Evolutionary conservation across 2,797 vertebrate species (phyloP), one percentile per base, ranked within the genome.

Genomic region (Acanthopagrus latus): DNA sequence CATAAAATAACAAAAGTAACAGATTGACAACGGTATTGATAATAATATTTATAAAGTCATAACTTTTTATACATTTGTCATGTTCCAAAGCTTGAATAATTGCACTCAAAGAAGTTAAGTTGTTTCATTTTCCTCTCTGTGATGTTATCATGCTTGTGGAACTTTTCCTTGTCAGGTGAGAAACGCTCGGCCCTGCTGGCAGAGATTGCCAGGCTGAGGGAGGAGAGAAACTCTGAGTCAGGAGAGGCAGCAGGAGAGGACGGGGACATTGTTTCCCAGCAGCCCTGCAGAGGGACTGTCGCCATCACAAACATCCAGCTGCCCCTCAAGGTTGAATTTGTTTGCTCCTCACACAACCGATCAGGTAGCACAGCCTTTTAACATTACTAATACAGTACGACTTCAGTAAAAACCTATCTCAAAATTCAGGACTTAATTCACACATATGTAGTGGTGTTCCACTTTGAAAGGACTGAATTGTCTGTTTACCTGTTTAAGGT

Each of bases 301-400:
- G 57, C 60, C 81, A 95, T 96, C 89, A 88, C 89, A 21, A 88
- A 93, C 68, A 94, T 96, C 74, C 95, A 93, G 86, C 93, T 96
- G 67, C 96, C 96, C 21, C 95, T 96, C 6, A 96, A 96, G 78
- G 93, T 95, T 78, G 95, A 96, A 57, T 96, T 95, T 82, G 93
- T 96, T 64, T 96, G 95, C 85, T 94, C 95, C 0, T 94, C 93
- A 12, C 90, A 91, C 55, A 82, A 59, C 79, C 92, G 91, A 3
- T 13, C 92, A 91, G 95, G 95, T 95, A 89, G 23, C 1, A 0
- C n/a, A 33, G 12, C 29, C 51, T 23, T 67, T 48, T 10, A 43
- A 60, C 18, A 7, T 54, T 20, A n/a, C 8, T 18, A 10, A 71
- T 59, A 18, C 7, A 23, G 41, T 56, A 17, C 41, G 41, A 44